Evolutionary conservation across 2,113 vertebrate genomes (phyloP).

Genomic region (Bungarus multicinctus): DNA sequence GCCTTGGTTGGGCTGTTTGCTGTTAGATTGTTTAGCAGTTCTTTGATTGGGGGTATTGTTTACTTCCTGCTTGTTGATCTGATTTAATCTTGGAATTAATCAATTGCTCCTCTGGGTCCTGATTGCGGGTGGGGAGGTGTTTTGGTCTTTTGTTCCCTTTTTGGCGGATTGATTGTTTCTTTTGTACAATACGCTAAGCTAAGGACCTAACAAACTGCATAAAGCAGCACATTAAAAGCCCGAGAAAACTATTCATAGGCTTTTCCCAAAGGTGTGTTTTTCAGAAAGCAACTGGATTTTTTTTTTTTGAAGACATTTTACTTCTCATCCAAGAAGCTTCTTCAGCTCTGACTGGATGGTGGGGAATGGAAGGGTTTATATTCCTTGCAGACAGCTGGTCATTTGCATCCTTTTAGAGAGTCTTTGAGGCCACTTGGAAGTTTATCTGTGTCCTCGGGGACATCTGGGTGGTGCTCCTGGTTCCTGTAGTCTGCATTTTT

Average conservation of each 20-base stretch:
- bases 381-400: no score
- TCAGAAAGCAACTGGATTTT: no score
- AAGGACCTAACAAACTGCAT: neutral
- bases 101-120: neutral
- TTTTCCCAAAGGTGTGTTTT: no score
- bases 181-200: neutral
- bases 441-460: no score
- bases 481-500: no score
- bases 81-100: neutral
- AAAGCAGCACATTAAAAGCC: neutral
- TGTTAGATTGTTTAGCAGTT: neutral
- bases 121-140: neutral
- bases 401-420: no score
- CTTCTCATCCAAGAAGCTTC: no score
- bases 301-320: no score
- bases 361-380: no score
- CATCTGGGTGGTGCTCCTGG: no score
- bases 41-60: neutral
- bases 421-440: no score
- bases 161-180: neutral
- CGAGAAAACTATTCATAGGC: neutral
- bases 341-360: no score
- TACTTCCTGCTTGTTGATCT: neutral
- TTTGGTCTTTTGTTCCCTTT: neutral
- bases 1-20: neutral